Percentiles rank a stretch among this genome's conserved stretches.
Evolutionary conservation across 2,113 vertebrate species (phyloP).

Genomic region (Martes martes): DNA sequence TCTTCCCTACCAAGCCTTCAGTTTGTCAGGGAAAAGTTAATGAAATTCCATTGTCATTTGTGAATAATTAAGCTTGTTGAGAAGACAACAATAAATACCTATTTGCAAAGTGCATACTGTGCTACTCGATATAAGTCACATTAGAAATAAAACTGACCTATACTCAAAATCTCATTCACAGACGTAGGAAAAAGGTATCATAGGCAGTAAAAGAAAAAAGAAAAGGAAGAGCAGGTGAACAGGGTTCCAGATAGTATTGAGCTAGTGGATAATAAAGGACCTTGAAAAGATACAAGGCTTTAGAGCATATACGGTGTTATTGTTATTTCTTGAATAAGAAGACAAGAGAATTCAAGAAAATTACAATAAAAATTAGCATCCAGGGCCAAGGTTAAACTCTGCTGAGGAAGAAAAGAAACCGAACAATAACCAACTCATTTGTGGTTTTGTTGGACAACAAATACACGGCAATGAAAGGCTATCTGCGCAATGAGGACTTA

Average conservation of each 20-base stretch:
- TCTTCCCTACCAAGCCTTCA: neutral
- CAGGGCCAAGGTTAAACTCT: constrained; percentile 31
- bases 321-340: neutral
- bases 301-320: neutral
- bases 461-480: constrained; percentile 38
- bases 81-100: neutral
- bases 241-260: neutral
- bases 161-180: neutral
- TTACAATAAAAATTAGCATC: neutral
- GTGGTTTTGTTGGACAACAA: constrained; percentile 57
- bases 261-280: neutral
- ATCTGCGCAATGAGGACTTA: constrained; percentile 41
- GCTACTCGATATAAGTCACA: neutral
- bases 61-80: constrained; percentile 8
- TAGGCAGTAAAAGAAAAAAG: neutral
- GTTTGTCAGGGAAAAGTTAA: neutral
- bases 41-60: constrained; percentile 20
- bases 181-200: neutral
- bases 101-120: neutral
- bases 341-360: constrained; percentile 15
- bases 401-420: neutral
- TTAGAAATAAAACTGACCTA: constrained; percentile 15
- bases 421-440: neutral
- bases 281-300: neutral
- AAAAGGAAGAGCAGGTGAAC: neutral